Evolutionary conservation across 2,113 vertebrate species (phyloP).

Genomic region (Nothobranchius furzeri): DNA sequence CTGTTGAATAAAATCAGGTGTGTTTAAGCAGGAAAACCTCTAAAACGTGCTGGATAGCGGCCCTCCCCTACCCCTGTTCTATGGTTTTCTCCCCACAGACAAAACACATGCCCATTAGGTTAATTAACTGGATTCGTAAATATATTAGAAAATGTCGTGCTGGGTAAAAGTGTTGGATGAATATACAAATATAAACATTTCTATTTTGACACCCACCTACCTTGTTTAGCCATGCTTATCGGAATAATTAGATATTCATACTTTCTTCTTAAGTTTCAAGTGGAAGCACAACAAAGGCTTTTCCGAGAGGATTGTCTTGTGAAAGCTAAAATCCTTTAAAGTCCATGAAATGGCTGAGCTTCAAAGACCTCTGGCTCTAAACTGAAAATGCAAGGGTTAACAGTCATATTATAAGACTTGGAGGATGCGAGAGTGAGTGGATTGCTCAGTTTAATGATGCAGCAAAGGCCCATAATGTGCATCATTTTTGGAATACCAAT

Average conservation of each 20-base stretch:
- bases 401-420: slow-evolving; percentile 28
- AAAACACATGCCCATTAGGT: no score
- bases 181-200: background rate
- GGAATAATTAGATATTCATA: slow-evolving; percentile 7
- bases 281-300: slow-evolving; percentile 8
- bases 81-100: no score
- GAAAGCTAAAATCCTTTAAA: slow-evolving; percentile 20
- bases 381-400: slow-evolving; percentile 37
- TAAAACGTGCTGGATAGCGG: no score
- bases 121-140: no score
- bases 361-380: slow-evolving; percentile 19
- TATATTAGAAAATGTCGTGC: no score
- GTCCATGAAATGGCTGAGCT: background rate
- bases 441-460: slow-evolving; percentile 28
- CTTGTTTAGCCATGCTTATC: slow-evolving; percentile 10
- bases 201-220: slow-evolving; percentile 9
- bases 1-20: no score
- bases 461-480: slow-evolving; percentile 24
- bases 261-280: background rate
- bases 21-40: no score
- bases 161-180: no score
- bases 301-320: slow-evolving; percentile 17
- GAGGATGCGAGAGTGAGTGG: slow-evolving; percentile 6
- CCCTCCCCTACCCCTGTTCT: no score
- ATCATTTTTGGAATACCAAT: slow-evolving; percentile 20